Base-by-base conservation (phyloP, 2,888 invertebrate species). In the Ceramica pisi region DNA sequence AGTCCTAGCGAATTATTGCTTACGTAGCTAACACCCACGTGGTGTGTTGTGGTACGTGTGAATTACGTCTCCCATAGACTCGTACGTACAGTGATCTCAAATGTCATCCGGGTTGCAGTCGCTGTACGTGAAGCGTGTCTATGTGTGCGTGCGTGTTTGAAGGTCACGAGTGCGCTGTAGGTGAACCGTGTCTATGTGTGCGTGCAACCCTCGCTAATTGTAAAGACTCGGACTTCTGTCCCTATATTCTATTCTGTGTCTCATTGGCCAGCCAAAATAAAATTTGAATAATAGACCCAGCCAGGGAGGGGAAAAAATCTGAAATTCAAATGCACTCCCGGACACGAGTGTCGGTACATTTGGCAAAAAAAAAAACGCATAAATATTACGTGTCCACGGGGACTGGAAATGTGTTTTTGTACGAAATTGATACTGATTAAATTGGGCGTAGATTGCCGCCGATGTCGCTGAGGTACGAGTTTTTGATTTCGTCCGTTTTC, bases 221-320 rank as follows among this genome's bases (percentile, higher is more conserved):
- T 31, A n/a, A 19, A 31, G 9, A 10, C 5, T 10, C 9, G 55
- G 31, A 9, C 10, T 55, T 55, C 72, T 73, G 57, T 6, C 23
- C 0, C 0, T 21, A n/a, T n/a, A n/a, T n/a, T 4, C 1, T 59
- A 23, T 16, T 16, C 8, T 57, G 51, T 72, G 66, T 63, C 75
- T 82, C 82, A 83, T 82, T 85, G 85, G 85, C 70, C 75, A 72
- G 74, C 65, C 66, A 35, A 78, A 81, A 86, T 83, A 85, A 83
- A 83, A 85, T 85, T 85, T 85, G 85, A 84, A 86, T 85, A 85
- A 86, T 84, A 81, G 68, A 53, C 65, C 66, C 41, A 62, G 60
- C 64, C 57, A 68, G 70, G 67, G 62, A 72, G 71, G 66, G 72
- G 44, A 77, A 81, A 66, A 86, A 86, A 86, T 86, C 73, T 86